Evolutionary conservation across 2,113 vertebrate genomes (phyloP), one percentile per base, ranked within the genome.

Genomic region (Astur gentilis): DNA sequence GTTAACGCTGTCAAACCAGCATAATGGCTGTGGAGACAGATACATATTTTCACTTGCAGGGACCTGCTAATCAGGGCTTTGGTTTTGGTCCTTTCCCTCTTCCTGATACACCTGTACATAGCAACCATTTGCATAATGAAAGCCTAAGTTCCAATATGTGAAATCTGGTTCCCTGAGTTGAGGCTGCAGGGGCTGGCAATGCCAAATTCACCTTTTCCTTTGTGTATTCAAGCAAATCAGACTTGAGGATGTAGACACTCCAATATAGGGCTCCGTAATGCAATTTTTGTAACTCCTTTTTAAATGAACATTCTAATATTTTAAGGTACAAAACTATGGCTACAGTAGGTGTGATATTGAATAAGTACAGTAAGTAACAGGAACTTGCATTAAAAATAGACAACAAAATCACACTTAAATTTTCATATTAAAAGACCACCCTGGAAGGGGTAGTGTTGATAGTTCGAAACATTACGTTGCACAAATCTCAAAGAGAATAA

Each of bases 31-130:
- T 60, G 26, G 36, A 77, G 26, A 72, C 0, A 67, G 12, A 50
- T 13, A 2, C 22, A 62, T 40, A 31, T 87, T 81, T 79, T 50
- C 72, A 64, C 29, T 77, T 81, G 22, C 67, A 87, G 40, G 31
- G 36, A 65, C 27, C 42, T 77, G 44, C 26, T 69, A 45, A 70
- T 4, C 7, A 5, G 60, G 34, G 36, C 47, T 87, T 84, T 90
- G 34, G 23, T 86, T 85, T 40, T 47, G 32, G 38, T 55, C 34
- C 73, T 69, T 73, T 23, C 20, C 11, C 13, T 73, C 19, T 49
- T 72, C n/a, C 62, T 73, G 0, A 0, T 61, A 38, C 64, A 58
- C n/a, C 15, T 80, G 31, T 20, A 64, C 17, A 3, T 13, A 55
- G 34, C n/a, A 52, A 32, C 22, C 1, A 7, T 42, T 61, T 38